phyloP scores from a whole-genome alignment of 2,113 vertebrate genomes.

The Dolichallabes microphthalmus region DNA sequence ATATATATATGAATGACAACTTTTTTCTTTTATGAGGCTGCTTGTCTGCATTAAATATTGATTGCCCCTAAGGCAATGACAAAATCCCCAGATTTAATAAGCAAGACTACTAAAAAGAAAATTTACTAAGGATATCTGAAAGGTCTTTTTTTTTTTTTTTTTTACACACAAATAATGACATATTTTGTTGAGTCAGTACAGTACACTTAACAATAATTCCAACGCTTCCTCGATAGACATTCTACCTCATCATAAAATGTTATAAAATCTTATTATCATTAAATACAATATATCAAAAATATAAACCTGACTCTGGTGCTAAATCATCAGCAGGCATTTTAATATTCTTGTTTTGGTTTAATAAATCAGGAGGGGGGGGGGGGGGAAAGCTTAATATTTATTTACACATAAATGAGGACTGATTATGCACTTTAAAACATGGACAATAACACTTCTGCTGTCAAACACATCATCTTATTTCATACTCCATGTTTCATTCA shows the following conservation, averaged over 20 bases:
- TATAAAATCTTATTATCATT: neutral
- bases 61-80: conserved; percentile 38
- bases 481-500: too few species aligned
- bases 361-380: neutral
- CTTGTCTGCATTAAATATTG: conserved; percentile 28
- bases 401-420: too few species aligned
- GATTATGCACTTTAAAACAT: too few species aligned
- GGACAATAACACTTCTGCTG: too few species aligned
- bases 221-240: neutral
- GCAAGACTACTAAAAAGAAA: neutral
- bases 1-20: neutral
- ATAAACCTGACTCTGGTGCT: neutral
- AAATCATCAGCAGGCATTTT: neutral
- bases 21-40: neutral
- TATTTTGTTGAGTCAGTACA: neutral
- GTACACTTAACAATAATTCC: neutral
- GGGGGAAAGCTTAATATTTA: neutral
- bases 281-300: conserved; percentile 1
- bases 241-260: neutral
- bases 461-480: too few species aligned
- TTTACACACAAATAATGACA: neutral
- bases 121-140: neutral
- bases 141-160: neutral
- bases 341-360: neutral
- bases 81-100: conserved; percentile 45